Evolutionary conservation across 1,140 invertebrate genomes (phyloP).

Genomic region (Bombus turneri): DNA sequence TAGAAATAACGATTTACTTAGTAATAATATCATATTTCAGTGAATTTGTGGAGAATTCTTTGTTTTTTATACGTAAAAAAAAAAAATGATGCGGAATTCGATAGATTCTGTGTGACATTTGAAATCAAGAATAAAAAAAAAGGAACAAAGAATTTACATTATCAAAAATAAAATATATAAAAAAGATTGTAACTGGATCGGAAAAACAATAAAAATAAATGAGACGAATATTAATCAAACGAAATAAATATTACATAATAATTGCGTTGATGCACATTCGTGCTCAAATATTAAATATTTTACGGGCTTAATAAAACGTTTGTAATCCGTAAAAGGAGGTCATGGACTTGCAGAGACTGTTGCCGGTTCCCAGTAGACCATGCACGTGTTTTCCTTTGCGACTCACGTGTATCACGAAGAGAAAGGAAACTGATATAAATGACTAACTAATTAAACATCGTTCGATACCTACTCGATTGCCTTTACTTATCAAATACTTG

Average conservation of each 20-base stretch:
- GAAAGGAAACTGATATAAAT: conserved; percentile 33
- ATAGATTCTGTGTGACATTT: background rate
- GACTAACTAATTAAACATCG: conserved; percentile 26
- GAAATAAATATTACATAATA: too few relatives aligned
- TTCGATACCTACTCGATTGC: background rate
- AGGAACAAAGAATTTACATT: background rate
- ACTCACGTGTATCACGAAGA: conserved; percentile 44
- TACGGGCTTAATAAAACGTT: background rate
- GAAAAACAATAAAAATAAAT: too few relatives aligned
- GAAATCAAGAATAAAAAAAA: background rate
- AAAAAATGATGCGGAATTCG: too few relatives aligned
- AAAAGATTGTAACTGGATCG: background rate
- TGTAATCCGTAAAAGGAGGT: conserved; percentile 34
- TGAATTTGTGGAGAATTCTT: background rate
- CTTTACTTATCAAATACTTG: background rate
- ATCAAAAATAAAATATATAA: background rate
- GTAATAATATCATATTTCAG: background rate
- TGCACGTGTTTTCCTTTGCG: conserved; percentile 43
- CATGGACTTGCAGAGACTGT: conserved; percentile 33
- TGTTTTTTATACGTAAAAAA: background rate
- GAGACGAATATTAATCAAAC: too few relatives aligned
- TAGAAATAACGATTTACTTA: background rate
- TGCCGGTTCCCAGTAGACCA: conserved; percentile 42
- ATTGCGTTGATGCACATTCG: too few relatives aligned
- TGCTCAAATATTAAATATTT: too few relatives aligned